Base-by-base conservation (phyloP, 1,140 invertebrate species). In the Lepidurus apus region DNA sequence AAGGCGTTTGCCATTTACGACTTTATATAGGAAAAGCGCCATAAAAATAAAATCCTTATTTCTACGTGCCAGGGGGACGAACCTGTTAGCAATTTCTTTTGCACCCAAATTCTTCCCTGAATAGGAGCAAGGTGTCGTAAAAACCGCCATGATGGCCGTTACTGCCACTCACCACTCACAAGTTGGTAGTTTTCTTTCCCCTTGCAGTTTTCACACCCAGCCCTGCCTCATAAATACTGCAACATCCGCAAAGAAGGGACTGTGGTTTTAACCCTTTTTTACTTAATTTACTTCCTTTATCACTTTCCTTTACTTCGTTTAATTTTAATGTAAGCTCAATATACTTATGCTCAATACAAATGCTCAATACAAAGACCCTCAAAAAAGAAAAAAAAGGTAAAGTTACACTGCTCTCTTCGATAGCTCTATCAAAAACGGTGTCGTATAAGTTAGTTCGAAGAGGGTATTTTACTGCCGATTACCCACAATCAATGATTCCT, bases 51-150 rank as follows among this genome's bases (percentile, higher is more conserved):
- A 65, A 65, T n/a, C 17, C 53, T 21, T 21, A 65, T 65, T 65
- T 65, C 21, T 65, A 34, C 53, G 8, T 65, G 53, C 53, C 17
- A 65, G n/a, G 17, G 53, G 17, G 21, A 65, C 17, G 53, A 65
- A 65, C 53, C 53, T 65, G 53, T 65, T 65, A 65, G 53, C 13
- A 65, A 34, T 65, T 65, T 65, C 53, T 65, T 65, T 65, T 21
- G 13, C 53, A 65, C 53, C 53, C 53, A 65, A 13, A 65, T 65
- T 65, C 53, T 65, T 65, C 53, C 53, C n/a, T 65, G 53, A 65
- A 65, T 65, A 65, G 13, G n/a, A 65, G 53, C 53, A n/a, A 65
- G 53, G 53, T 65, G 53, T 65, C 53, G 53, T 65, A 65, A 65
- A 65, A 65, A 21, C 53, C 9, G 21, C 53, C 53, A 65, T 65